Percentiles rank a stretch among this genome's conserved stretches.
Evolutionary conservation across 2,888 invertebrate species (phyloP).

Genomic region (Eupithecia insigniata): DNA sequence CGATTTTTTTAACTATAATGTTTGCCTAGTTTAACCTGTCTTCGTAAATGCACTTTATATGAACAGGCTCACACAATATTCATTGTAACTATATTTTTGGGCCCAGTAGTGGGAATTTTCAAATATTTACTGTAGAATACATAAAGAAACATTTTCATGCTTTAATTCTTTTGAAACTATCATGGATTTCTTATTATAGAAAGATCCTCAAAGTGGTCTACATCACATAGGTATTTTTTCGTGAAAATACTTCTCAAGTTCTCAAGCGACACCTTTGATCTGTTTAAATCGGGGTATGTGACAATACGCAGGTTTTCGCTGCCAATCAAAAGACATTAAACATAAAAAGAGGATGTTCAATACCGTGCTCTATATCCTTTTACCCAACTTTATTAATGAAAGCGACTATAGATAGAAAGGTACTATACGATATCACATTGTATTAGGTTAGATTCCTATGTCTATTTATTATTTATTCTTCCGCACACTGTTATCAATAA

Average conservation of each 20-base stretch:
- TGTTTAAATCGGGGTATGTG: background rate
- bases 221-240: background rate
- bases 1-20: background rate
- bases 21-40: background rate
- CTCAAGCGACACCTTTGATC: background rate
- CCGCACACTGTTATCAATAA: background rate
- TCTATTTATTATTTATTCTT: background rate
- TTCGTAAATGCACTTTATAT: background rate
- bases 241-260: background rate
- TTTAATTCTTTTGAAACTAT: background rate
- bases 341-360: conserved; percentile 8
- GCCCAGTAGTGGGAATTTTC: background rate
- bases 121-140: background rate
- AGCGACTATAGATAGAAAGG: background rate
- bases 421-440: conserved; percentile 6
- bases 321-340: conserved; percentile 1
- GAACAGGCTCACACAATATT: background rate
- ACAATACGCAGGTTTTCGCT: background rate
- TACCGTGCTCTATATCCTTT: conserved; percentile 10
- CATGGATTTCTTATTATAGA: background rate
- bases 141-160: background rate
- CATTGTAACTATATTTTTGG: background rate
- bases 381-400: conserved; percentile 4
- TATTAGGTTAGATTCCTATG: conserved; percentile 1
- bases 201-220: background rate